These are phyloP conservation scores for Temnothorax unifasciatus DNA, from an alignment of 2,888 invertebrate species.

Conservation along the genomic window DNA sequence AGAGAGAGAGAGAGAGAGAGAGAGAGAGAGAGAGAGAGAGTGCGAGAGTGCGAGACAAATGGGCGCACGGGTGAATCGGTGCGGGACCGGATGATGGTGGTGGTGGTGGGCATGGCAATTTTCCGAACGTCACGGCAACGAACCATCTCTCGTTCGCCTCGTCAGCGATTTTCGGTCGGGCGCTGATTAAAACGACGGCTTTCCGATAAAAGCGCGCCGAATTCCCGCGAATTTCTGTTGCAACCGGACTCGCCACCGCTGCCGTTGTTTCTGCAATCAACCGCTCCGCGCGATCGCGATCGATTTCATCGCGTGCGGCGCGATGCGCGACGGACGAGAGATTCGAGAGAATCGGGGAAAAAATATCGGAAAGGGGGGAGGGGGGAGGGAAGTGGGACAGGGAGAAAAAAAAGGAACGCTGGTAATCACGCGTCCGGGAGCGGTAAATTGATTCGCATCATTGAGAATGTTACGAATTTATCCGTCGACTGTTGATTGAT, in stretches of 20 bases:
- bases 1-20: background rate
- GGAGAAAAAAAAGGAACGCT: constrained; percentile 59
- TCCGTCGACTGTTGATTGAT: constrained; percentile 50
- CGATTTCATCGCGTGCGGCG: constrained; percentile 40
- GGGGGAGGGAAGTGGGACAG: constrained; percentile 25
- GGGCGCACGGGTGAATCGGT: background rate
- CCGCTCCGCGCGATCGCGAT: constrained; percentile 70
- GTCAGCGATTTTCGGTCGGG: constrained; percentile 74
- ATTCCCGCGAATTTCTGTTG: constrained; percentile 71
- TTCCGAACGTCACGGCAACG: constrained; percentile 71
- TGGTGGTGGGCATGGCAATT: constrained; percentile 66
- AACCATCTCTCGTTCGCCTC: constrained; percentile 68
- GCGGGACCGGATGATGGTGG: constrained; percentile 24
- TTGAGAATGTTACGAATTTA: constrained; percentile 56
- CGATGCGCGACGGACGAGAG: constrained; percentile 10
- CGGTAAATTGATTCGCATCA: constrained; percentile 52
- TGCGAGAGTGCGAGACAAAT: background rate
- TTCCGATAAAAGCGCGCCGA: constrained; percentile 75
- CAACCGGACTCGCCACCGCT: constrained; percentile 59
- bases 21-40: background rate
- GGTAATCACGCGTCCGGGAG: constrained; percentile 45
- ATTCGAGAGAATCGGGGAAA: background rate
- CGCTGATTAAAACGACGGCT: constrained; percentile 74
- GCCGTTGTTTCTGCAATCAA: constrained; percentile 74
- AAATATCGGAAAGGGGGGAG: background rate